A percentile compares a stretch with the other conserved stretches of the same genome.
These are phyloP conservation scores for Torymus auratus DNA, from an alignment of 2,888 invertebrate genomes.

Conservation along the genomic window DNA sequence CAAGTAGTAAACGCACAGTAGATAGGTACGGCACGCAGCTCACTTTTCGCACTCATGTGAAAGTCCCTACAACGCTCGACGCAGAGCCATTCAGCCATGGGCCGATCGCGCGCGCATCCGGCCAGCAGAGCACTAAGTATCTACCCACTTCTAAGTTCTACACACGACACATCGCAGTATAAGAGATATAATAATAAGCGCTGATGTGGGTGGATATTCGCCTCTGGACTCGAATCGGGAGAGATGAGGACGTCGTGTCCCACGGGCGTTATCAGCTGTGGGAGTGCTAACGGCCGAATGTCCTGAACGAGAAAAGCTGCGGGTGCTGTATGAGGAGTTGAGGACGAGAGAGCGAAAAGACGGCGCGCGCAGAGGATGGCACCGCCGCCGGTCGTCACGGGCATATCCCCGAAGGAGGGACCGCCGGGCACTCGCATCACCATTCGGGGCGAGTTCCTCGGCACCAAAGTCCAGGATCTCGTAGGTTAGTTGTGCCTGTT, in stretches of 20 bases:
- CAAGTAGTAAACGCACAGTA: too few relatives aligned
- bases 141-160: too few relatives aligned
- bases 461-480: constrained; percentile 89
- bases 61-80: too few relatives aligned
- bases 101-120: too few relatives aligned
- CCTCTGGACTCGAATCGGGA: neutral
- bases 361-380: constrained; percentile 30
- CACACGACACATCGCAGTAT: too few relatives aligned
- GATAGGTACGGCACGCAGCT: too few relatives aligned
- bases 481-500: constrained; percentile 80
- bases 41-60: too few relatives aligned
- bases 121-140: too few relatives aligned
- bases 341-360: neutral
- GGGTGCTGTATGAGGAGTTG: neutral
- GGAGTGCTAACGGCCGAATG: neutral
- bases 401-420: constrained; percentile 98
- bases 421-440: constrained; percentile 97
- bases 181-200: too few relatives aligned
- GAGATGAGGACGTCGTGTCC: constrained; percentile 34
- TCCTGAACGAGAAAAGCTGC: neutral
- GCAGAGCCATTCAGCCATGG: too few relatives aligned
- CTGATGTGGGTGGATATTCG: constrained; percentile 22
- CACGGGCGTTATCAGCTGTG: neutral
- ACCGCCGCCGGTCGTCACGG: constrained; percentile 93
- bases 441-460: constrained; percentile 97